These are phyloP conservation scores for Mactromeris polynyma DNA, from an alignment of 2,888 invertebrate species.

Conservation along the genomic window DNA sequence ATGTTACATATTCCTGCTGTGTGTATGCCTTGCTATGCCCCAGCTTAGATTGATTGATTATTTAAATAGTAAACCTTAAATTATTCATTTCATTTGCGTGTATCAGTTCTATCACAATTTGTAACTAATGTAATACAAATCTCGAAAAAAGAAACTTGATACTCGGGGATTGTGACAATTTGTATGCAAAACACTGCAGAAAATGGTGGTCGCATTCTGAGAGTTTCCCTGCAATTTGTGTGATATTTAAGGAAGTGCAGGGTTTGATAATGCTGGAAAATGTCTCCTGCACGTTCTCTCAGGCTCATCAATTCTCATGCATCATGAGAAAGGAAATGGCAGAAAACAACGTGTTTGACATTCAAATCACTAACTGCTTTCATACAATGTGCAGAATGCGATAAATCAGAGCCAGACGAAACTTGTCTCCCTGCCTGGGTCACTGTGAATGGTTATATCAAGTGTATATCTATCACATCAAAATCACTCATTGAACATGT, in stretches of 20 bases:
- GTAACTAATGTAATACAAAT: too few relatives aligned
- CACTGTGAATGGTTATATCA: neutral
- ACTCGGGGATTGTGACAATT: too few relatives aligned
- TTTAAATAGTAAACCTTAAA: too few relatives aligned
- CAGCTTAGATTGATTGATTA: too few relatives aligned
- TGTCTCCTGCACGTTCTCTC: neutral
- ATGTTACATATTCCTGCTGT: too few relatives aligned
- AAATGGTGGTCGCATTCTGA: too few relatives aligned
- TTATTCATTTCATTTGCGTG: too few relatives aligned
- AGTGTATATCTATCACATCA: slow-evolving; percentile 5
- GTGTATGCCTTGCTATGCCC: too few relatives aligned
- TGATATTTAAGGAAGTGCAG: neutral
- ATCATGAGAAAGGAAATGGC: neutral
- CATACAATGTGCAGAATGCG: neutral
- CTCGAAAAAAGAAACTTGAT: too few relatives aligned
- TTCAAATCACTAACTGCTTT: neutral
- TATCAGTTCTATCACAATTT: too few relatives aligned
- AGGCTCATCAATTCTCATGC: neutral
- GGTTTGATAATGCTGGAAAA: neutral
- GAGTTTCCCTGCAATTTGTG: neutral
- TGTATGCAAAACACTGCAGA: too few relatives aligned
- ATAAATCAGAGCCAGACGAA: neutral
- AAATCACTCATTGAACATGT: slow-evolving; percentile 20
- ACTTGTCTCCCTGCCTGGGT: neutral
- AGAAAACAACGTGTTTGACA: neutral